Conservation (phyloP, 1,140 invertebrate species). For the Drosophila tropicalis region DNA sequence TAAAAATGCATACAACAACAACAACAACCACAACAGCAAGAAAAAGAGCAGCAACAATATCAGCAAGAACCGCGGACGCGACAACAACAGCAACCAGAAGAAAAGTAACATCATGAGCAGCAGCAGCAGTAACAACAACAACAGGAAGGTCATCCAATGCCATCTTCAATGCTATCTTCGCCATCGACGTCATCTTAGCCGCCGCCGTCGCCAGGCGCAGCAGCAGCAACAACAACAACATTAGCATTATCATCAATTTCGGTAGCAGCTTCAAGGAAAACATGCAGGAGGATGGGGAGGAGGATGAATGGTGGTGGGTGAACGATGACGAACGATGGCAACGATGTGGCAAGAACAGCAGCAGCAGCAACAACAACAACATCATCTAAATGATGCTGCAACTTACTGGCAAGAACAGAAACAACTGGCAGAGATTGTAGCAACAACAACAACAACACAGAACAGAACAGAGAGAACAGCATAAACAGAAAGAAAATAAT, state of each 20-base stretch:
- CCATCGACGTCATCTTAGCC: conserved; percentile 26
- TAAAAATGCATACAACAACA: conserved; percentile 34
- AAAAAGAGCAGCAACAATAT: conserved; percentile 33
- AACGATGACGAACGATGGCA: conserved; percentile 26
- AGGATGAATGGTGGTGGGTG: not conserved
- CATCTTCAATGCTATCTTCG: conserved; percentile 11
- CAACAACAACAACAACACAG: conserved; percentile 14
- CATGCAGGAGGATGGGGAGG: not conserved
- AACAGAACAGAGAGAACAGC: conserved; percentile 38
- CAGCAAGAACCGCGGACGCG: conserved; percentile 34
- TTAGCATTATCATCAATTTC: conserved; percentile 25
- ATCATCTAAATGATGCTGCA: conserved; percentile 37
- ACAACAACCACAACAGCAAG: conserved; percentile 40
- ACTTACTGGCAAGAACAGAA: conserved; percentile 24
- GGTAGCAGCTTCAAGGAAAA: conserved; percentile 22
- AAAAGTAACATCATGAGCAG: conserved; percentile 21
- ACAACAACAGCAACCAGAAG: conserved; percentile 26
- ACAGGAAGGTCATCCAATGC: conserved; percentile 27
- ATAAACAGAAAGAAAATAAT: conserved; percentile 63
- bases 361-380: conserved; percentile 31
- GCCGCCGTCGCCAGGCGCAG: conserved; percentile 24
- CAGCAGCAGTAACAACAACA: conserved; percentile 23
- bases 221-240: conserved; percentile 29
- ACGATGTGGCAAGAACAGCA: conserved; percentile 28
- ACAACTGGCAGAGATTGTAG: conserved; percentile 58